These are phyloP conservation scores for Nannoperca obscura DNA, from an alignment of 2,797 vertebrate genomes.

Conservation along the genomic window DNA sequence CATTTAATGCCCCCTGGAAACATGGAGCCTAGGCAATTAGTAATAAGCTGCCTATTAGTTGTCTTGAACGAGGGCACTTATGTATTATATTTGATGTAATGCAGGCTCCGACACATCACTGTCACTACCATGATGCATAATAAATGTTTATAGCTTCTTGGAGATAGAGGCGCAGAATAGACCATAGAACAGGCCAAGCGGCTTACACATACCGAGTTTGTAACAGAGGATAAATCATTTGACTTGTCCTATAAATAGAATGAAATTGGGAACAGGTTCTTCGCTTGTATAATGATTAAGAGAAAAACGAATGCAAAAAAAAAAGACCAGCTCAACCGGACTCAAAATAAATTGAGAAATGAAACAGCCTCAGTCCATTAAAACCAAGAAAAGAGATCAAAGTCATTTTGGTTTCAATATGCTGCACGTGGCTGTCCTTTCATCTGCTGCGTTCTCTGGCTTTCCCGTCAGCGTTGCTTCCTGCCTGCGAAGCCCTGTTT, in stretches of 20 bases:
- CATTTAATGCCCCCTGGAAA: constrained; percentile 2
- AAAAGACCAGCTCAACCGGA: background rate
- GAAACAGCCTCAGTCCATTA: constrained; percentile 18
- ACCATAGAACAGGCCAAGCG: background rate
- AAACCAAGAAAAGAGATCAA: constrained; percentile 44
- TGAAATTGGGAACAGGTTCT: background rate
- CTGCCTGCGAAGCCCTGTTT: constrained; percentile 6
- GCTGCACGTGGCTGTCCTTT: constrained; percentile 3
- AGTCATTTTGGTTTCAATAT: constrained; percentile 30
- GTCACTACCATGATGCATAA: background rate
- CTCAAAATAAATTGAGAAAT: constrained; percentile 17
- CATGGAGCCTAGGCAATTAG: background rate
- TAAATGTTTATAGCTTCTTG: constrained; percentile 16
- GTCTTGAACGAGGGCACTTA: background rate
- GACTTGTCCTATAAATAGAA: constrained; percentile 11
- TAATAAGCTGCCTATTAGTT: constrained; percentile 12
- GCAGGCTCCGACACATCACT: background rate
- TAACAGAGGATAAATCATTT: background rate
- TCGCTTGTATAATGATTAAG: background rate
- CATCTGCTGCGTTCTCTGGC: background rate
- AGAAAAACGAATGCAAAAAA: background rate
- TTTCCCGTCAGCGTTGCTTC: constrained; percentile 23
- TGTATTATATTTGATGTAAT: constrained; percentile 4
- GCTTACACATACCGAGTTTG: background rate
- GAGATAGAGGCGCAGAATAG: background rate